Base-by-base conservation (phyloP, 64 coral and sea anemone species). In the Cladopsammia gracilis region DNA sequence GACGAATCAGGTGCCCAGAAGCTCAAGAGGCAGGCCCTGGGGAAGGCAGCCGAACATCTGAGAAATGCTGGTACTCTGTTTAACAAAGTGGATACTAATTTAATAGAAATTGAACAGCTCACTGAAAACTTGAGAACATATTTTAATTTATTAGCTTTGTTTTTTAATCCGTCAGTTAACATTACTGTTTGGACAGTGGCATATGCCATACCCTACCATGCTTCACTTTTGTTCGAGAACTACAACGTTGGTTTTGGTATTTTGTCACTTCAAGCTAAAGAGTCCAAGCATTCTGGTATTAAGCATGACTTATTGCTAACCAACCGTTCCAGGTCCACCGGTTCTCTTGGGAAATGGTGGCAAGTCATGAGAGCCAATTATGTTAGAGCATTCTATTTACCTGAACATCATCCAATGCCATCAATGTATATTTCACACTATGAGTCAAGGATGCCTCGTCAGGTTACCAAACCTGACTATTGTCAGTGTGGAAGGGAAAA, bases 51-150 rank as follows among this genome's bases (percentile, higher is more conserved):
- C 45, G 20, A 92, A 44, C 62, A 86, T 85, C 22, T 92, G 61
- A 71, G 90, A 76, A 62, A 86, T 92, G 80, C 90, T 49, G 79
- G 90, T 62, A 71, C 79, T 20, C 26, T 92, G 8, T 92, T 92
- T 11, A 92, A 92, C 66, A 92, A 86, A 71, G 50, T 92, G 7
- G 62, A 71, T 23, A 92, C 82, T 23, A 85, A 86, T 85, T 18
- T 75, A 77, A 25, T 4, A 18, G 80, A 86, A 76, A 80, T 78
- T 42, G 65, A 60, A 46, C 52, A 60, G 25, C 22, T 89, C 14
- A 69, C 42, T 25, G 50, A 89, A 34, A 34, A 34, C 34, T 34
- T 34, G 25, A 79, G 22, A 19, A 79, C 10, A 11, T 79, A 79
- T 51, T 87, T 87, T 73, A 87, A 87, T 50, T 87, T 70, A 13